These are phyloP conservation scores for Heptranchias perlo DNA, from an alignment of 2,113 vertebrate genomes.

Conservation along the genomic window DNA sequence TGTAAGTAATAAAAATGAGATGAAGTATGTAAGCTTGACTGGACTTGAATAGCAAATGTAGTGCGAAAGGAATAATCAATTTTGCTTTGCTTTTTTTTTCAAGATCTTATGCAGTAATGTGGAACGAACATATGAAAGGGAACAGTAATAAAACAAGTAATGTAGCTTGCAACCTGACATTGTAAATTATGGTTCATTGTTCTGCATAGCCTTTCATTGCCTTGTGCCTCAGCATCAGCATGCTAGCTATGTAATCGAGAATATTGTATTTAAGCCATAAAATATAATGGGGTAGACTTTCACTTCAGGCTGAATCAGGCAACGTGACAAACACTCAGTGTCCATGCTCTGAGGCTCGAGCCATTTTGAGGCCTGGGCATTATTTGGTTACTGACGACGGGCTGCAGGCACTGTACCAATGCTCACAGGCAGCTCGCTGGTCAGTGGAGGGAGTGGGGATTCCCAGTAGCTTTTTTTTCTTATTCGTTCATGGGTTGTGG, in stretches of 20 bases:
- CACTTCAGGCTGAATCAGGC: not conserved
- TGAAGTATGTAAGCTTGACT: not conserved
- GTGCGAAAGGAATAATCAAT: not conserved
- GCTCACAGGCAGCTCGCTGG: no score
- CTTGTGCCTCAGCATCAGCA: not conserved
- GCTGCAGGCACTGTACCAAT: not conserved
- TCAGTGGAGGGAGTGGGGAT: not conserved
- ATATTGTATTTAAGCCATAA: not conserved
- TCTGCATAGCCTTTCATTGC: not conserved
- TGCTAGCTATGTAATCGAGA: not conserved
- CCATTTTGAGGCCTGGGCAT: not conserved
- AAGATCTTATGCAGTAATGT: not conserved
- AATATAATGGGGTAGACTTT: not conserved
- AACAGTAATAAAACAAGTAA: not conserved
- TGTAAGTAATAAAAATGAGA: not conserved
- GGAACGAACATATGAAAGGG: not conserved
- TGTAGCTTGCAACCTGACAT: not conserved
- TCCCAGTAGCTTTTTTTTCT: no score
- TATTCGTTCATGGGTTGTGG: no score
- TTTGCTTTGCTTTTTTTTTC: not conserved
- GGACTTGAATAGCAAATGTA: not conserved
- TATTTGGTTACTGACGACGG: not conserved
- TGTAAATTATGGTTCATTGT: not conserved
- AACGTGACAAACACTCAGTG: not conserved
- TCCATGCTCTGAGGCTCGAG: not conserved